Conservation (phyloP, 2,113 vertebrate genomes). For the Tragulus kanchil region DNA sequence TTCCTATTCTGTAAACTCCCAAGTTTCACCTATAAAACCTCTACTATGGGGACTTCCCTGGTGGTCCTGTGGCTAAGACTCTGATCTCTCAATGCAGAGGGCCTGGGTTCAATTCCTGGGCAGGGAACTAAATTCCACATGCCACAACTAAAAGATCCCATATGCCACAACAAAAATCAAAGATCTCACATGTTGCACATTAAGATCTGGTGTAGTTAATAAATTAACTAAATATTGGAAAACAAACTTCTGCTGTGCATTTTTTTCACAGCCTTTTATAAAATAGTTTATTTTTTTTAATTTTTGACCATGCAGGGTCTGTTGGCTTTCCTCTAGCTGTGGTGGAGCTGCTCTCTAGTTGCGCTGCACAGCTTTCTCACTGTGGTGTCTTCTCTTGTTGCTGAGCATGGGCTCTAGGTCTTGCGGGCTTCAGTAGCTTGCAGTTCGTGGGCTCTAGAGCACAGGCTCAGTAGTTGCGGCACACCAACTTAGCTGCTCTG, state of each 20-base stretch:
- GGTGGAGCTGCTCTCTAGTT: background rate
- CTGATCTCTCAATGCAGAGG: background rate
- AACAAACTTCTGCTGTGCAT: background rate
- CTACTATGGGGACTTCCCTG: background rate
- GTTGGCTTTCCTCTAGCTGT: background rate
- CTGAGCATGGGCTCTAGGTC: background rate
- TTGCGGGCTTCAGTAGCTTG: background rate
- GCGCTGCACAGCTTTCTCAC: background rate
- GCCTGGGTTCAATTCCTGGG: background rate
- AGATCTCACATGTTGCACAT: background rate
- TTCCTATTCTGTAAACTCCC: background rate
- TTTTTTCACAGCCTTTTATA: background rate
- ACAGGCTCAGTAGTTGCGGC: background rate
- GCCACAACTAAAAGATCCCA: background rate
- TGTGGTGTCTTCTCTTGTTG: background rate
- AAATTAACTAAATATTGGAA: background rate
- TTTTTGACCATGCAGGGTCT: background rate
- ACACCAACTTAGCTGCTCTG: accelerated
- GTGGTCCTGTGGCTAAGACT: background rate
- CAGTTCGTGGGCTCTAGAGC: background rate
- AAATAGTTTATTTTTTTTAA: background rate
- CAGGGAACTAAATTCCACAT: background rate
- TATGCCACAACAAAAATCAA: background rate
- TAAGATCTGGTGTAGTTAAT: background rate
- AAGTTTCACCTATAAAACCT: constrained; percentile 26